Conservation (phyloP, 2,888 invertebrate species). For the Leptarthrus brevirostris region DNA sequence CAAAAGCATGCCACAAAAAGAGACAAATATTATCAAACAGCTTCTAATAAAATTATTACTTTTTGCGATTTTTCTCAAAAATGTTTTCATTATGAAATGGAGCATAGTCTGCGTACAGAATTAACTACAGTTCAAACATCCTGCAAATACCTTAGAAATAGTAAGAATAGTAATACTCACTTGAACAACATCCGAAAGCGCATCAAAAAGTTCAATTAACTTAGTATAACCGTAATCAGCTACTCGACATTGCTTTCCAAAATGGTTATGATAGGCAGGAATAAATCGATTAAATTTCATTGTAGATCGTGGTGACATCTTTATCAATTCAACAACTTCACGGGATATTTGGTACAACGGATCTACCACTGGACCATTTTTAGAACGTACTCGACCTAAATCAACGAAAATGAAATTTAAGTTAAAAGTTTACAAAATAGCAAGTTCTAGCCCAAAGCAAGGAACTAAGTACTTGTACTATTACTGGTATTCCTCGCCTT, state of each 20-base stretch:
- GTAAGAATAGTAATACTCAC: too few species aligned
- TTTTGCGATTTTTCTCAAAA: too few species aligned
- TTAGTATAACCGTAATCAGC: constrained; percentile 97
- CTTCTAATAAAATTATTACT: too few species aligned
- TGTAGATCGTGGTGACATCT: constrained; percentile 83
- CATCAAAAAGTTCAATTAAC: constrained; percentile 88
- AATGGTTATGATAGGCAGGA: constrained; percentile 96
- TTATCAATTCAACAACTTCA: constrained; percentile 86
- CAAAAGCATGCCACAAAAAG: too few species aligned
- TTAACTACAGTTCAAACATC: too few species aligned
- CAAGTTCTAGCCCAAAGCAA: too few species aligned
- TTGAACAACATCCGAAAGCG: constrained; percentile 87
- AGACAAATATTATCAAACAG: too few species aligned
- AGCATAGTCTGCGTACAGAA: too few species aligned
- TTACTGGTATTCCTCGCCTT: too few species aligned
- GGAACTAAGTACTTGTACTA: too few species aligned
- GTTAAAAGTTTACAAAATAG: neutral
- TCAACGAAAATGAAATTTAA: neutral
- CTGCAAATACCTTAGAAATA: too few species aligned
- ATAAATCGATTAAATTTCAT: constrained; percentile 89
- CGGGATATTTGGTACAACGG: constrained; percentile 79
- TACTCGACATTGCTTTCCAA: constrained; percentile 93
- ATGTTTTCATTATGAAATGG: too few species aligned
- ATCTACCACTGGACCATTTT: constrained; percentile 61
- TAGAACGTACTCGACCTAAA: constrained; percentile 56